phyloP scores from a whole-genome alignment of 2,113 vertebrate species.

The Mus spicilegus region DNA sequence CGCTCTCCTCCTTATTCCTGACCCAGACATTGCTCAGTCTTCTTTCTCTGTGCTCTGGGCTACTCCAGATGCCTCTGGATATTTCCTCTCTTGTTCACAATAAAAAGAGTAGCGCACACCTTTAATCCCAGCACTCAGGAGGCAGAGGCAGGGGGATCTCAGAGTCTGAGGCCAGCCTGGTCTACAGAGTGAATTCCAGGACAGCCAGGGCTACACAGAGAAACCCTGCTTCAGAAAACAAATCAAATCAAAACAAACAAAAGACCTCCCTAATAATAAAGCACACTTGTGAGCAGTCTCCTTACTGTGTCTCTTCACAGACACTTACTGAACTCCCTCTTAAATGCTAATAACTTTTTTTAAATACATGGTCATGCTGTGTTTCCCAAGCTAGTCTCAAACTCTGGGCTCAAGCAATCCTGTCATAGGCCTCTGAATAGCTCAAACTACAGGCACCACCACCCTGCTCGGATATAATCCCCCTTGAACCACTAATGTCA shows the following conservation, averaged over 20 bases:
- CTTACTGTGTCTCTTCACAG: neutral
- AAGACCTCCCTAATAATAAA: neutral
- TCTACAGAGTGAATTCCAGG: too few relatives aligned
- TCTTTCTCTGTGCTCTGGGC: neutral
- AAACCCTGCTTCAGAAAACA: too few relatives aligned
- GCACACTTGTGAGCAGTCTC: neutral
- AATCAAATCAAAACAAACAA: neutral
- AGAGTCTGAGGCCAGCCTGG: too few relatives aligned
- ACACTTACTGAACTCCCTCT: neutral
- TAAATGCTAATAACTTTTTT: too few relatives aligned
- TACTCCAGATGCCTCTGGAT: neutral
- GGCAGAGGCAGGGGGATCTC: too few relatives aligned
- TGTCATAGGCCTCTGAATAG: neutral
- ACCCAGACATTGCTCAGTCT: neutral
- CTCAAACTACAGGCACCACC: neutral
- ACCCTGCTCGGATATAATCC: neutral
- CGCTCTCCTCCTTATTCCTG: neutral
- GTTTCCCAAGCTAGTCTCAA: neutral
- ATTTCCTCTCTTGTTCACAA: neutral
- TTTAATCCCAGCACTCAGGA: too few relatives aligned
- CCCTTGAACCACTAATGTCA: constrained; percentile 26
- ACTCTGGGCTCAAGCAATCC: neutral
- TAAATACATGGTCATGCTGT: neutral
- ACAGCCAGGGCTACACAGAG: too few relatives aligned
- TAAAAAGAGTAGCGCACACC: neutral